phyloP scores from a whole-genome alignment of 2,797 vertebrate species.

The Triplophysa bombifrons region DNA sequence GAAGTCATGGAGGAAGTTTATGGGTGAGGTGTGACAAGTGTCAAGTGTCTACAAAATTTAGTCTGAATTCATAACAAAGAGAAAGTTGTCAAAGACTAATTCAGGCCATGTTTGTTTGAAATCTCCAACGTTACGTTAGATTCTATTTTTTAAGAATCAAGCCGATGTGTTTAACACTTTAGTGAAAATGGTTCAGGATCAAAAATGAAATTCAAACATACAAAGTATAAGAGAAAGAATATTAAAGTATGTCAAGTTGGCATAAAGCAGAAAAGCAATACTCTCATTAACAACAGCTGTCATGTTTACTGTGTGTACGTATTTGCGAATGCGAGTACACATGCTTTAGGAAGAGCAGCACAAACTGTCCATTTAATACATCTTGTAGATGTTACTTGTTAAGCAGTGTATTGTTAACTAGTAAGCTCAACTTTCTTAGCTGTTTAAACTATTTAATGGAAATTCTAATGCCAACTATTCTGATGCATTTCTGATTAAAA shows the following conservation, averaged over 20 bases:
- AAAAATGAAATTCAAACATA: too few species aligned
- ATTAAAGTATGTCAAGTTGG: background rate
- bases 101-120: background rate
- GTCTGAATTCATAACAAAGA: background rate
- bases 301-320: background rate
- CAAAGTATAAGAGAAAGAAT: too few species aligned
- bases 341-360: background rate
- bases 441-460: too few species aligned
- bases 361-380: background rate
- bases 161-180: too few species aligned
- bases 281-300: conserved; percentile 10
- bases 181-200: too few species aligned
- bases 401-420: too few species aligned
- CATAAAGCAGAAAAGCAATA: background rate
- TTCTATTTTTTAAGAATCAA: background rate
- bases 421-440: too few species aligned
- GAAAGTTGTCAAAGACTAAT: background rate
- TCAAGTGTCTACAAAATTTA: background rate
- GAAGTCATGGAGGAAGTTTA: conserved; percentile 43
- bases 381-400: too few species aligned
- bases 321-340: background rate
- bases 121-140: background rate
- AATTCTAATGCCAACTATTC: too few species aligned
- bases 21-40: conserved; percentile 30
- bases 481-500: background rate